These are phyloP conservation scores for Propithecus deckenii DNA, from an alignment of 2,797 vertebrate genomes.

Conservation along the genomic window DNA sequence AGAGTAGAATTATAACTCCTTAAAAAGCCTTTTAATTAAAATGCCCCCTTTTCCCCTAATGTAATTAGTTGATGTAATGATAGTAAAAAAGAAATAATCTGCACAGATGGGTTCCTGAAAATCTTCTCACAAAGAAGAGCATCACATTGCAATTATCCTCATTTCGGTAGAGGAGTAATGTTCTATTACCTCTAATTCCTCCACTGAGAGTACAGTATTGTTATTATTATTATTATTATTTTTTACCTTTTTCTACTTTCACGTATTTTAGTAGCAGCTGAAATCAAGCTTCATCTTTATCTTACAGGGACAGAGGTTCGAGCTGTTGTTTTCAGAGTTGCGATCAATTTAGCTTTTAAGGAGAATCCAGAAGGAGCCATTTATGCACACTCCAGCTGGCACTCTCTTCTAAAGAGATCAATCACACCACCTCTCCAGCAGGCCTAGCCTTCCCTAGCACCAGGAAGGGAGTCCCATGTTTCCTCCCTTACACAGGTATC, in stretches of 20 bases:
- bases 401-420: conserved; percentile 82
- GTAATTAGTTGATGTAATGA: conserved; percentile 54
- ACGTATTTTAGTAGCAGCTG: conserved; percentile 70
- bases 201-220: conserved; percentile 50
- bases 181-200: conserved; percentile 76
- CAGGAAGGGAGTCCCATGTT: conserved; percentile 80
- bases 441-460: conserved; percentile 74
- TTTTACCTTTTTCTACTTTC: conserved; percentile 70
- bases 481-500: conserved; percentile 79
- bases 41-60: conserved; percentile 51
- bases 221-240: conserved; percentile 62
- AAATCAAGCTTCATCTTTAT: conserved; percentile 80
- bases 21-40: conserved; percentile 70
- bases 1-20: conserved; percentile 54
- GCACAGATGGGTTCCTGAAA: conserved; percentile 51
- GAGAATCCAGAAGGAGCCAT: conserved; percentile 82
- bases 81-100: conserved; percentile 60
- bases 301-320: conserved; percentile 73
- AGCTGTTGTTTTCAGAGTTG: conserved; percentile 81
- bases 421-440: conserved; percentile 81
- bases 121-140: conserved; percentile 66
- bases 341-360: conserved; percentile 84
- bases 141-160: conserved; percentile 68
- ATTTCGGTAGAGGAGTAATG: conserved; percentile 68
- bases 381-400: conserved; percentile 84